These are phyloP conservation scores for Polydrusus pterygomalis DNA, from an alignment of 2,888 invertebrate genomes.

Conservation along the genomic window DNA sequence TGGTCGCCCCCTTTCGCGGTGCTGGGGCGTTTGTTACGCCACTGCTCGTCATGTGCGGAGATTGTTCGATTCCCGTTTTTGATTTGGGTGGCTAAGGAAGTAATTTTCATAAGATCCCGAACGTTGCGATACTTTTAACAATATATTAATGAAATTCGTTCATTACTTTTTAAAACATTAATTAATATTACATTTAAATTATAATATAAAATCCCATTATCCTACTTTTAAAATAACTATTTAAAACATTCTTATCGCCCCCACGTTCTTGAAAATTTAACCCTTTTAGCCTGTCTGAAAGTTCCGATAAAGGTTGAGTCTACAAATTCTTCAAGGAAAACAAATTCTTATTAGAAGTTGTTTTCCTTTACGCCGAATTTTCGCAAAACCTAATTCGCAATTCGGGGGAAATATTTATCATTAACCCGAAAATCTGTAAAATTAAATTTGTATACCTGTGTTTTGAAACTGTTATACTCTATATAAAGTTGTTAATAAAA, in stretches of 20 bases:
- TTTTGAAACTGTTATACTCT: too few relatives aligned
- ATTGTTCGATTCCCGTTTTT: too few relatives aligned
- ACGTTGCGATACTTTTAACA: too few relatives aligned
- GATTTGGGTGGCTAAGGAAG: too few relatives aligned
- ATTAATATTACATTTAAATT: too few relatives aligned
- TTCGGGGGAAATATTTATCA: conserved; percentile 28
- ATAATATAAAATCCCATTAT: background rate
- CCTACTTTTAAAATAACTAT: background rate
- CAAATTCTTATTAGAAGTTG: conserved; percentile 49
- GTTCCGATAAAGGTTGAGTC: conserved; percentile 16
- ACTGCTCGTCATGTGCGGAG: too few relatives aligned
- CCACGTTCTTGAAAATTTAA: conserved; percentile 27
- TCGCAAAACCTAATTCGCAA: conserved; percentile 19
- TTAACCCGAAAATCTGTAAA: conserved; percentile 13
- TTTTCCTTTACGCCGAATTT: conserved; percentile 40
- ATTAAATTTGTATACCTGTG: background rate
- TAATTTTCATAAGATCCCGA: too few relatives aligned
- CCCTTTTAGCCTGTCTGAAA: conserved; percentile 33
- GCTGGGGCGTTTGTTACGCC: too few relatives aligned
- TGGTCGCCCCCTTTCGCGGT: too few relatives aligned
- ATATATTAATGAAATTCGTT: too few relatives aligned
- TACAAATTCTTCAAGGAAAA: conserved; percentile 34
- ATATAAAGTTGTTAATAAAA: too few relatives aligned
- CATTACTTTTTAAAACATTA: too few relatives aligned
- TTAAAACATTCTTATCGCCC: background rate